phyloP scores from a whole-genome alignment of 2,113 vertebrate genomes.

The Malurus elegans region DNA sequence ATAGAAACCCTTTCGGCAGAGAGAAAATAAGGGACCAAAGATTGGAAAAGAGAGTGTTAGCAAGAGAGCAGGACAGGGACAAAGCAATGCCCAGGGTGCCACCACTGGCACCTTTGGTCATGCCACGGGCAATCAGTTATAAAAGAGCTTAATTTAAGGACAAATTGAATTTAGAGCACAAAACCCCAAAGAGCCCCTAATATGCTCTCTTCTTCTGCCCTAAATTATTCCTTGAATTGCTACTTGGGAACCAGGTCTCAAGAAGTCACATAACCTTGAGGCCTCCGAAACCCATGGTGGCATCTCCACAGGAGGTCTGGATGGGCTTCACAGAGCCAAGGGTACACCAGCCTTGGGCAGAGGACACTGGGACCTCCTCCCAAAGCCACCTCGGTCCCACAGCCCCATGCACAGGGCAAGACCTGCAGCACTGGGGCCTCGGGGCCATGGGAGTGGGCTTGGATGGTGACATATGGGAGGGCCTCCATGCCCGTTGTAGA shows the following conservation, averaged over 20 bases:
- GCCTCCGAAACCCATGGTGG: accelerated
- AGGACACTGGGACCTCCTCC: neutral
- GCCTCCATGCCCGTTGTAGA: neutral
- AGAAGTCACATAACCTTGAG: neutral
- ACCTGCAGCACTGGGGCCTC: neutral
- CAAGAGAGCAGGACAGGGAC: neutral
- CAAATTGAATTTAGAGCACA: neutral
- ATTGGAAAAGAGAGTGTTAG: neutral
- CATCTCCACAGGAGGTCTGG: neutral
- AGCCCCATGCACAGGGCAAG: neutral
- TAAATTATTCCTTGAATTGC: neutral
- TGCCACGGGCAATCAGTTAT: neutral
- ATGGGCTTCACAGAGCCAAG: neutral
- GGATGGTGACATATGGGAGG: neutral
- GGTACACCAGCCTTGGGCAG: no score
- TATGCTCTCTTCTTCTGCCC: neutral
- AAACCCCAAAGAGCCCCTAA: neutral
- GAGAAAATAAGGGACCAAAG: neutral
- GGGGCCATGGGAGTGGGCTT: neutral
- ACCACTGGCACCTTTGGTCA: neutral
- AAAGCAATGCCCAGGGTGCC: neutral
- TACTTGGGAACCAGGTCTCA: neutral
- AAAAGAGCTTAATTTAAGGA: neutral
- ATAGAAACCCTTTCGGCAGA: neutral
- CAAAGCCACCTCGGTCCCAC: neutral